These are phyloP conservation scores for Kryptolebias marmoratus DNA, from an alignment of 2,113 vertebrate genomes.

Conservation along the genomic window DNA sequence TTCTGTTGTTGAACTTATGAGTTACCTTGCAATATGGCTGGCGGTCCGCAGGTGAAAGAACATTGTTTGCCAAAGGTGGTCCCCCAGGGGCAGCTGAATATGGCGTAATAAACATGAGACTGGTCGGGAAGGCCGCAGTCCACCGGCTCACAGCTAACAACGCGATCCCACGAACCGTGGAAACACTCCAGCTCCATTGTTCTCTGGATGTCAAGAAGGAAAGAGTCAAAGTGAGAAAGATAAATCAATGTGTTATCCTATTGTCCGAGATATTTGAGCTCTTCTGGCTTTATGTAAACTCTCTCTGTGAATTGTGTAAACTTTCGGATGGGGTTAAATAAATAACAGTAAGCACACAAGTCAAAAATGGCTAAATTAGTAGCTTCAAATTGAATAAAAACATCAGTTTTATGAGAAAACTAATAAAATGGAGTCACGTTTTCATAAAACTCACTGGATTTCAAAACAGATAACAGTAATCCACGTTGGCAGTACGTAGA, in stretches of 20 bases:
- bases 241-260: neutral
- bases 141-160: conserved; percentile 84
- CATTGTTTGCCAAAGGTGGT: conserved; percentile 88
- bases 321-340: no score
- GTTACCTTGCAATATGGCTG: conserved; percentile 93
- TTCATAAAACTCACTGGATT: neutral
- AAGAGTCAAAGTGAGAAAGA: neutral
- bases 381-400: no score
- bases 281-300: no score
- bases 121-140: conserved; percentile 88
- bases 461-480: neutral
- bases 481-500: neutral
- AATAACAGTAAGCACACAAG: no score
- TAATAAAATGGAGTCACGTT: neutral
- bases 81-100: conserved; percentile 88
- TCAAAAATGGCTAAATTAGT: no score
- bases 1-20: neutral
- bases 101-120: conserved; percentile 87
- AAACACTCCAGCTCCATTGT: conserved; percentile 83
- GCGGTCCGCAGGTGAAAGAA: conserved; percentile 90
- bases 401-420: no score
- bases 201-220: conserved; percentile 65
- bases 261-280: no score
- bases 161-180: conserved; percentile 86
- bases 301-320: no score